Evolutionary conservation across 2,888 invertebrate species (phyloP).

Genomic region (Craniophora ligustri): DNA sequence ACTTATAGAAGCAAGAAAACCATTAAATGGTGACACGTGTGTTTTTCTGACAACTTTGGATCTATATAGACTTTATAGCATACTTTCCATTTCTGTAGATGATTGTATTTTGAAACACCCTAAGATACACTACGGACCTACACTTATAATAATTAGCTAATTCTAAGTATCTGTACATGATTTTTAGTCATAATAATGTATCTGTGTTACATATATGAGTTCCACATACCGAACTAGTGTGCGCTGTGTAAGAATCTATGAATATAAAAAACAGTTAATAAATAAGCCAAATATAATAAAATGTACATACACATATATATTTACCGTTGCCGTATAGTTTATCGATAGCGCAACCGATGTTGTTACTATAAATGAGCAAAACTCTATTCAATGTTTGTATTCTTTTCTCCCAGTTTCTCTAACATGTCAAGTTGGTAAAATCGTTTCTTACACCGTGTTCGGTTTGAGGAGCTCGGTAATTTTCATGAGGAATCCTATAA

Average conservation of each 20-base stretch:
- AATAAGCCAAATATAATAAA: background rate
- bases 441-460: conserved; percentile 7
- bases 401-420: background rate
- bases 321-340: background rate
- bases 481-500: conserved; percentile 26
- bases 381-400: background rate
- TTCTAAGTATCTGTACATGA: conserved; percentile 29
- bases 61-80: background rate
- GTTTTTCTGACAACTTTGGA: background rate
- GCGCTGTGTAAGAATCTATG: conserved; percentile 5
- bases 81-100: conserved; percentile 7
- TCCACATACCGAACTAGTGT: conserved; percentile 27
- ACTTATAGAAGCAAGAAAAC: conserved; percentile 3
- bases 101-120: conserved; percentile 13
- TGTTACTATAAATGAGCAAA: background rate
- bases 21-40: too few species aligned
- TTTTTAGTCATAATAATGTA: conserved; percentile 13
- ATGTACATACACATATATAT: background rate
- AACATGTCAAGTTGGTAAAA: background rate
- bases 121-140: conserved; percentile 28
- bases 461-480: conserved; percentile 13
- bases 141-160: conserved; percentile 32
- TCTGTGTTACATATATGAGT: conserved; percentile 12
- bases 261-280: conserved; percentile 4
- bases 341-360: background rate